Evolutionary conservation across 2,888 invertebrate genomes (phyloP).

Genomic region (Crocallis elinguaria): DNA sequence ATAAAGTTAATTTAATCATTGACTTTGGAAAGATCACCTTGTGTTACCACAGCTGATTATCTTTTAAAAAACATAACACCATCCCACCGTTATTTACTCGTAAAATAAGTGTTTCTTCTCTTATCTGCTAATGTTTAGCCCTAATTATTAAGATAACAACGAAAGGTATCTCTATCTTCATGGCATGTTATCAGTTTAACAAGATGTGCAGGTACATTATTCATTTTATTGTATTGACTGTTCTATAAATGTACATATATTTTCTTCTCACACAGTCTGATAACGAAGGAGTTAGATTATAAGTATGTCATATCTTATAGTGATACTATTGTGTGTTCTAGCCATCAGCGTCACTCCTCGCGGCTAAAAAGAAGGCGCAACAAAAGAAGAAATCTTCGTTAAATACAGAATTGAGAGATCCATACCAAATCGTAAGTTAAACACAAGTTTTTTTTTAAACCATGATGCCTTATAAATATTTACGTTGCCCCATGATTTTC

Average conservation of each 20-base stretch:
- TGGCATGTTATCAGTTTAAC: conserved; percentile 2
- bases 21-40: too few relatives aligned
- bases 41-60: too few relatives aligned
- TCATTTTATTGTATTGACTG: neutral
- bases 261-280: neutral
- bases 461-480: too few relatives aligned
- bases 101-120: too few relatives aligned
- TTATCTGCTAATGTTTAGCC: neutral
- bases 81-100: too few relatives aligned
- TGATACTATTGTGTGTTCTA: conserved; percentile 39
- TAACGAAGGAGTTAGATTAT: neutral
- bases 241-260: neutral
- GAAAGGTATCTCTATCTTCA: neutral
- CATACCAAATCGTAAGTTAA: conserved; percentile 86
- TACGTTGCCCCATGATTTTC: too few relatives aligned
- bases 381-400: conserved; percentile 82
- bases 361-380: conserved; percentile 88
- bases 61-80: too few relatives aligned
- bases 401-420: conserved; percentile 84
- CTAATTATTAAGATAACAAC: neutral
- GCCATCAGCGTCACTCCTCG: conserved; percentile 85
- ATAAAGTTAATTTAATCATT: too few relatives aligned
- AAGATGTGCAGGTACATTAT: neutral
- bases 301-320: neutral
- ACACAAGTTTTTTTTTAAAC: neutral